Evolutionary conservation across 2,113 vertebrate genomes (phyloP).

Genomic region (Psilopsiagon aurifrons): DNA sequence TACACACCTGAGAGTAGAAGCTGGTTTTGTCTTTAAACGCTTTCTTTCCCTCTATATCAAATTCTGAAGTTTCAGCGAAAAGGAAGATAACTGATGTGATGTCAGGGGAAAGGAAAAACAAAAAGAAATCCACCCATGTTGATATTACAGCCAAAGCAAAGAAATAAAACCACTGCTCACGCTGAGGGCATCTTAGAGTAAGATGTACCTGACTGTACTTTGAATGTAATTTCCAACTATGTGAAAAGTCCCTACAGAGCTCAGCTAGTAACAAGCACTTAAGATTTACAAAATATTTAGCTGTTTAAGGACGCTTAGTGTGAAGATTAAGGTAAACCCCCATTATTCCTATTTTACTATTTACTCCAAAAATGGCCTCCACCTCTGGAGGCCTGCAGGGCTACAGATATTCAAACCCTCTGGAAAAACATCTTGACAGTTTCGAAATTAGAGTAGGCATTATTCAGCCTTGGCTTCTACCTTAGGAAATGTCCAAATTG

Average conservation of each 20-base stretch:
- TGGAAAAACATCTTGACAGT: not conserved
- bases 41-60: not conserved
- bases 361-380: not conserved
- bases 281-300: not conserved
- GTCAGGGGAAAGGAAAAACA: fast-evolving
- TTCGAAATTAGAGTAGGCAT: not conserved
- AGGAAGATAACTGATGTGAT: not conserved
- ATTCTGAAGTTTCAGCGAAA: not conserved
- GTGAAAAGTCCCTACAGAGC: not conserved
- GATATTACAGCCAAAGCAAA: not conserved
- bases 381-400: not conserved
- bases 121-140: not conserved
- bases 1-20: not conserved
- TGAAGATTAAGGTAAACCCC: not conserved
- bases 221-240: not conserved
- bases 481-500: not conserved
- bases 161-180: not conserved
- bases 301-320: not conserved
- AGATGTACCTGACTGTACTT: not conserved
- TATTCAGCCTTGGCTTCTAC: not conserved
- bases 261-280: not conserved
- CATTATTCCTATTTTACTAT: not conserved
- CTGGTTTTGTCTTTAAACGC: not conserved
- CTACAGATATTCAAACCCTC: not conserved
- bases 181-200: not conserved